Base-by-base conservation (phyloP, 2,888 invertebrate genomes). In the Schrankia costaestrigalis region DNA sequence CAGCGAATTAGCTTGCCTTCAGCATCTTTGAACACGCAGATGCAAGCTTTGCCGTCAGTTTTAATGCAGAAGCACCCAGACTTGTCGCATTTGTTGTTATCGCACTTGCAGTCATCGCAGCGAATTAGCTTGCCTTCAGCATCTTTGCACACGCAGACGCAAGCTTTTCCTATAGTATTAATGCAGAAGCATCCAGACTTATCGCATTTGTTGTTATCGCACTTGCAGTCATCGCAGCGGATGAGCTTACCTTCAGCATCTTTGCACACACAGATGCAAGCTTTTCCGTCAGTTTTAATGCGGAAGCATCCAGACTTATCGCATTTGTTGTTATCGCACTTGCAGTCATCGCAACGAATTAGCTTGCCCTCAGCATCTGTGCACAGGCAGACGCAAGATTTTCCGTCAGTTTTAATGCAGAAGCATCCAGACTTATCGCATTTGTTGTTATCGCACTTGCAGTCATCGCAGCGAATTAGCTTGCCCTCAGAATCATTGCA, bases 161-260 rank as follows among this genome's bases (percentile, higher is more conserved):
- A 41, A 24, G 34, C 27, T 0, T 30, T 31, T 3, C 31, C 41
- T 0, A 31, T 36, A 26, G 63, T 64, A 0, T 49, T 40, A 5
- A 76, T 46, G 17, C 71, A 73, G 11, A 56, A 31, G 32, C 76
- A 76, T 18, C 55, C 56, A 2, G 48, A 23, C 8, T 57, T 56
- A 13, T 53, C 51, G 25, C 41, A 41, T 21, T 33, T 34, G 41
- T 26, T 11, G 1, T 14, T 10, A 5, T 22, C 17, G 17, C 31
- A 31, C 1, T 18, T 18, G 25, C 31, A 31, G n/a, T 35, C 31
- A 7, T 31, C 28, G 2, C 40, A 45, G 11, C 31, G 28, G 0
- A 35, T 21, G 4, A 32, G 35, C n/a, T 22, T 49, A 21, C 41
- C 45, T 2, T 61, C 41, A 0, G 50, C 48, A 11, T 69, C 53